These are phyloP conservation scores for Hirtodrosophila cameraria DNA, from an alignment of 2,888 invertebrate genomes.

Conservation along the genomic window DNA sequence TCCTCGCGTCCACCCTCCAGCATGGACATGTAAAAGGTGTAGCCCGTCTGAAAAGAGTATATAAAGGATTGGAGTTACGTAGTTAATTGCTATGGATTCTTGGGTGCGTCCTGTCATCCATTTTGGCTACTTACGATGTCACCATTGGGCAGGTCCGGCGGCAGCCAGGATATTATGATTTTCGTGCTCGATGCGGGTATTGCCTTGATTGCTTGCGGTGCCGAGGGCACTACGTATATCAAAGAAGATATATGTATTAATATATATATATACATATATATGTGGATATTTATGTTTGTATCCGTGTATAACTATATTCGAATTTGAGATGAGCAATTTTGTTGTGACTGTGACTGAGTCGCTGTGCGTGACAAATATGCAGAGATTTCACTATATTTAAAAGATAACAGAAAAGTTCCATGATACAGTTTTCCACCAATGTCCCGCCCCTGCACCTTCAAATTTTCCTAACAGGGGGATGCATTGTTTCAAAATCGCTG, in stretches of 20 bases:
- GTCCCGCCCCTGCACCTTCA: too few species aligned
- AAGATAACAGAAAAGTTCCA: too few species aligned
- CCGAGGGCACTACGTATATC: slow-evolving; percentile 90
- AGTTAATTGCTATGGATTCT: slow-evolving; percentile 16
- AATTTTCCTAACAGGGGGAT: too few species aligned
- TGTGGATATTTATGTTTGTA: too few species aligned
- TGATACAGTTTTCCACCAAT: too few species aligned
- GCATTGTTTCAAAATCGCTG: too few species aligned
- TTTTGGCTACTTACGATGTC: slow-evolving; percentile 86
- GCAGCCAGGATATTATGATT: slow-evolving; percentile 95
- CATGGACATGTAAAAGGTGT: slow-evolving; percentile 92
- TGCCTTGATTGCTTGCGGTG: slow-evolving; percentile 95
- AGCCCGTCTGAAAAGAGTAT: slow-evolving; percentile 85
- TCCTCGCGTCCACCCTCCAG: slow-evolving; percentile 91
- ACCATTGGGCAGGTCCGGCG: slow-evolving; percentile 93
- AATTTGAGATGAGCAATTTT: too few species aligned
- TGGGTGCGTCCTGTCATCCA: slow-evolving; percentile 15
- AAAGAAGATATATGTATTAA: slow-evolving; percentile 22
- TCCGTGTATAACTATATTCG: too few species aligned
- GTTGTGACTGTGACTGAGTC: too few species aligned
- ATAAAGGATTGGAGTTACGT: slow-evolving; percentile 14
- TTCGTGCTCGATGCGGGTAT: slow-evolving; percentile 93
- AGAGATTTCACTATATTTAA: too few species aligned
- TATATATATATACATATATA: slow-evolving; percentile 37
- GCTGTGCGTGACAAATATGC: too few species aligned